Evolutionary conservation across 2,888 invertebrate genomes (phyloP).

Genomic region (Andrena trimmerana): DNA sequence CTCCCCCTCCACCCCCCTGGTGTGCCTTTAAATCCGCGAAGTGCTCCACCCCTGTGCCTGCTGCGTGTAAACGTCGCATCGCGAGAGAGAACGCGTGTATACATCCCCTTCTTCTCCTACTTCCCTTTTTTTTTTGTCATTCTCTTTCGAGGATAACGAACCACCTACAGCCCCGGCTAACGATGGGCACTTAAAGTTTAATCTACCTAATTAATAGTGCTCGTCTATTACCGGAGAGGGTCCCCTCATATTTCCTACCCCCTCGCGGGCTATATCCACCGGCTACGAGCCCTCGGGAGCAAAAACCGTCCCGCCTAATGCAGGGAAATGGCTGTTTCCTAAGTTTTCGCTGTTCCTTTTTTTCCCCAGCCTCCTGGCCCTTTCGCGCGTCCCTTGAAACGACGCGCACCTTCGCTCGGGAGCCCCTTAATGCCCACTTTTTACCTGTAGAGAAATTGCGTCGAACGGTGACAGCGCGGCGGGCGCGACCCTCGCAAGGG

Average conservation of each 20-base stretch:
- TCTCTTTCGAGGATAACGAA: slow-evolving; percentile 67
- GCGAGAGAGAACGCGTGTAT: slow-evolving; percentile 18
- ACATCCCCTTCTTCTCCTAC: background rate
- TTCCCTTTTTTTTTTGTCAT: slow-evolving; percentile 53
- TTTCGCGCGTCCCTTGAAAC: slow-evolving; percentile 23
- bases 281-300: slow-evolving; percentile 61
- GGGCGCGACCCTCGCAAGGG: background rate
- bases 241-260: slow-evolving; percentile 77
- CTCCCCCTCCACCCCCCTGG: background rate
- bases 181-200: slow-evolving; percentile 80
- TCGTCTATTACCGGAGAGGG: slow-evolving; percentile 78
- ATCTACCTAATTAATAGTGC: slow-evolving; percentile 83
- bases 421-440: slow-evolving; percentile 21
- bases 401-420: slow-evolving; percentile 28
- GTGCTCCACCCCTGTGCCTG: slow-evolving; percentile 13
- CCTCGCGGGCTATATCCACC: slow-evolving; percentile 66
- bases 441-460: background rate
- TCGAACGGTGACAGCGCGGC: background rate
- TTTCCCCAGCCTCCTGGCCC: slow-evolving; percentile 22
- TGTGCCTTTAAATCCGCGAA: slow-evolving; percentile 39
- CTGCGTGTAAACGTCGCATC: slow-evolving; percentile 63
- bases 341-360: slow-evolving; percentile 73
- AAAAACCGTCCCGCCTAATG: slow-evolving; percentile 75
- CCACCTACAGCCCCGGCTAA: slow-evolving; percentile 72
- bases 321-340: slow-evolving; percentile 77